phyloP scores from a whole-genome alignment of 2,113 vertebrate species.

The Misgurnus mizolepis region DNA sequence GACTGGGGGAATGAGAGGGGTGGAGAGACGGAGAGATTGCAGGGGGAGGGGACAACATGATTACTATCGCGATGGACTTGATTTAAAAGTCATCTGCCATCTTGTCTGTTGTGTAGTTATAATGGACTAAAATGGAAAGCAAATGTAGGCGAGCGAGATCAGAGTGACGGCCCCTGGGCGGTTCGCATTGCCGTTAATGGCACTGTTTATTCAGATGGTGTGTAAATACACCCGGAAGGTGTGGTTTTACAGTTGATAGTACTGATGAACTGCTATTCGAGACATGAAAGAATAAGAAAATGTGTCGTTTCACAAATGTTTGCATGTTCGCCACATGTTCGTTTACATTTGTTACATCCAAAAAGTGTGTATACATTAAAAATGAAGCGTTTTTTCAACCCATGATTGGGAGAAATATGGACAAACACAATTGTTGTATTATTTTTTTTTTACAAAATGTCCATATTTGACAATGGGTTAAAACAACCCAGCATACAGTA shows the following conservation, averaged over 20 bases:
- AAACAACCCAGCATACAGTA: too few species aligned
- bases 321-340: neutral
- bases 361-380: too few species aligned
- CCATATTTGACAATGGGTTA: too few species aligned
- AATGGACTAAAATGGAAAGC: slow-evolving; percentile 41
- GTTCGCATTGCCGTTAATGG: slow-evolving; percentile 18
- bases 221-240: slow-evolving; percentile 27
- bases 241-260: neutral
- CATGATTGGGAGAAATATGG: too few species aligned
- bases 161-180: neutral
- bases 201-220: slow-evolving; percentile 28
- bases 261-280: slow-evolving; percentile 15
- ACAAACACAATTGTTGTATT: too few species aligned
- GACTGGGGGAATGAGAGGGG: neutral
- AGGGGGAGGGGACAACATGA: neutral
- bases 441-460: too few species aligned
- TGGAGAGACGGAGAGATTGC: slow-evolving; percentile 2
- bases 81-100: slow-evolving; percentile 42
- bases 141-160: neutral
- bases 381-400: too few species aligned
- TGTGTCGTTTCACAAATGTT: too few species aligned
- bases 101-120: slow-evolving; percentile 41
- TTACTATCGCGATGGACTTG: slow-evolving; percentile 28
- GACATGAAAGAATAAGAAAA: slow-evolving; percentile 4
- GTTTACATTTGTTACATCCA: neutral